Evolutionary conservation across 2,888 invertebrate genomes (phyloP).

Genomic region (Rotaria socialis): DNA sequence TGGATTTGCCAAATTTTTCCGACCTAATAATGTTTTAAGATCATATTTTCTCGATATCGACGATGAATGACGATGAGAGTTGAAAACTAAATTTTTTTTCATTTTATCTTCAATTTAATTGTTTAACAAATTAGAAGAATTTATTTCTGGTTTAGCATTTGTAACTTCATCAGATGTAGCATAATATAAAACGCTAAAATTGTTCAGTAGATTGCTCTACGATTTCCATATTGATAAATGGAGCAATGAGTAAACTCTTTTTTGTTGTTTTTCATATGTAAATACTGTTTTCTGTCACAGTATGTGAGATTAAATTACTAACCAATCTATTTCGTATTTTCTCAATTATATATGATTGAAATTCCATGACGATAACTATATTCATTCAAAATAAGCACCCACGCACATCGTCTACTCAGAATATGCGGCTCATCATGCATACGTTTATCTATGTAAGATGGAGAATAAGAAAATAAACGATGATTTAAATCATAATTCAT

Average conservation of each 20-base stretch:
- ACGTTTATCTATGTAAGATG: neutral
- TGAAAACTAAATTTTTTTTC: neutral
- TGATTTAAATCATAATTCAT: neutral
- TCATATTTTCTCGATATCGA: neutral
- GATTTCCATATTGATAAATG: neutral
- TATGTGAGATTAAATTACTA: too few species aligned
- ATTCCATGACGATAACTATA: too few species aligned
- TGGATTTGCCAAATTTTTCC: neutral
- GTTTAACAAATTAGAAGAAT: too few species aligned
- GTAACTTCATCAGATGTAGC: too few species aligned
- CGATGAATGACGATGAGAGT: neutral
- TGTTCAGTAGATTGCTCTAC: neutral
- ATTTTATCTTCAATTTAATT: neutral
- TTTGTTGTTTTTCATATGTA: neutral
- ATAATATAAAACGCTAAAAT: too few species aligned
- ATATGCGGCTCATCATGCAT: neutral
- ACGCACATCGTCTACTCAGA: neutral
- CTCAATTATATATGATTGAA: neutral
- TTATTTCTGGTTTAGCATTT: too few species aligned
- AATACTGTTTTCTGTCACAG: neutral
- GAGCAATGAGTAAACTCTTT: neutral
- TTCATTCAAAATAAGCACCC: neutral
- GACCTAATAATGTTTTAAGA: neutral
- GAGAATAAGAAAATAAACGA: neutral
- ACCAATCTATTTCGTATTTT: neutral